Evolutionary conservation across 2,797 vertebrate species (phyloP).

Genomic region (Pteropus rufus): DNA sequence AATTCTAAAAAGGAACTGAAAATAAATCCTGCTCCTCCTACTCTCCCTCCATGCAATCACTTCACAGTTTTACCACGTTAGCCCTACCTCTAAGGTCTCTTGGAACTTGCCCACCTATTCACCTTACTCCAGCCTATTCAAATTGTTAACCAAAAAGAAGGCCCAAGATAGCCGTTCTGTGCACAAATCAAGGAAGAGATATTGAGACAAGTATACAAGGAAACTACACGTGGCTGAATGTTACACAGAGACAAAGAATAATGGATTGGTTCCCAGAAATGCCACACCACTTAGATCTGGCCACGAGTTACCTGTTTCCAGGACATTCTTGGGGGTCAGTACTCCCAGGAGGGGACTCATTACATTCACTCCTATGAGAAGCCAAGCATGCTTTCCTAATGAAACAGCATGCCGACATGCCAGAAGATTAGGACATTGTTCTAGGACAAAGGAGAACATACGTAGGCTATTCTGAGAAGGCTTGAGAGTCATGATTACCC

Average conservation of each 20-base stretch:
- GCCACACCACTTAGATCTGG: not conserved
- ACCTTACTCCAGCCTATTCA: not conserved
- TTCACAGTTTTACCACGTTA: not conserved
- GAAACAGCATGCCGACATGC: not conserved
- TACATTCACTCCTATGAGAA: not conserved
- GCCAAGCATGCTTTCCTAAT: not conserved
- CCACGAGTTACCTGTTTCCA: not conserved
- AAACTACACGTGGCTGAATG: not conserved
- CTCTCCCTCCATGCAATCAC: not conserved
- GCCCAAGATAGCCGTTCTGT: not conserved
- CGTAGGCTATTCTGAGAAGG: not conserved
- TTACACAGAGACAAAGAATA: not conserved
- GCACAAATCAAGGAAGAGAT: not conserved
- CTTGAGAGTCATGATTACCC: slow-evolving; percentile 24
- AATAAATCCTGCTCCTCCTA: not conserved
- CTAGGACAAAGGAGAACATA: not conserved
- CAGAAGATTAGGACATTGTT: not conserved
- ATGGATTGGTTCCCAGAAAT: not conserved
- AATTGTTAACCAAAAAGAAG: not conserved
- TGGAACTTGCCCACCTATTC: not conserved
- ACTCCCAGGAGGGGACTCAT: not conserved
- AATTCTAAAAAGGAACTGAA: not conserved
- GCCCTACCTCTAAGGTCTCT: not conserved
- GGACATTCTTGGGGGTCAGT: not conserved
- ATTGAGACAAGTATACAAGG: not conserved